Base-by-base conservation (phyloP, 2,888 invertebrate genomes). In the Plagiodera versicolora region DNA sequence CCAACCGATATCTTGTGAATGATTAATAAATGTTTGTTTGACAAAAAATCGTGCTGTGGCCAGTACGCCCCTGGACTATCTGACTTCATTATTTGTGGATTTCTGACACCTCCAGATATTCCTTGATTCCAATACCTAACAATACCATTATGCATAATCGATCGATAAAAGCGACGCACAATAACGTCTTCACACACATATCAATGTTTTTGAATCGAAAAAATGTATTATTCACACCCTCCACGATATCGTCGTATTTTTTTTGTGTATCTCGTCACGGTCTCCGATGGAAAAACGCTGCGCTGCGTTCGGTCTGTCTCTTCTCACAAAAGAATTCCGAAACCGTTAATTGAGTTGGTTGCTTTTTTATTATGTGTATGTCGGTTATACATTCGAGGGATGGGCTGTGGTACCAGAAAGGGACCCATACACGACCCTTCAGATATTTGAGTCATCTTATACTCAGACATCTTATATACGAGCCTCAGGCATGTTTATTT, bases 341-440 rank as follows among this genome's bases (percentile, higher is more conserved):
- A 53, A 59, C 59, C 49, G 59, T 59, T 59, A 54, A 59, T 59
- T 59, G 54, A 59, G 54, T 59, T 59, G 54, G 54, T 59, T 59
- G 48, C 39, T 53, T 39, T 59, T 59, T 59, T 59, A 54, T 59
- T 48, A 39, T 54, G 19, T 19, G 18, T 45, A 28, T 32, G 30
- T 35, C 19, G 30, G 52, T n/a, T n/a, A 6, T 39, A 14, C n/a
- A 39, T 11, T 14, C 3, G n/a, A n/a, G 39, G 14, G n/a, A 39
- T 39, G n/a, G 14, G 14, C n/a, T 14, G 14, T 2, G 32, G 32
- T 32, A 2, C 32, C 8, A 11, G 11, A 39, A 39, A 39, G 39
- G 11, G 39, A 14, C 39, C 39, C 39, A 39, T 39, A 39, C 39
- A 39, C 39, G n/a, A 14, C 8, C 10, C 32, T 32, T 32, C 9